Evolutionary conservation across 2,888 invertebrate species (phyloP).

Genomic region (Pyrocoelia pectoralis): DNA sequence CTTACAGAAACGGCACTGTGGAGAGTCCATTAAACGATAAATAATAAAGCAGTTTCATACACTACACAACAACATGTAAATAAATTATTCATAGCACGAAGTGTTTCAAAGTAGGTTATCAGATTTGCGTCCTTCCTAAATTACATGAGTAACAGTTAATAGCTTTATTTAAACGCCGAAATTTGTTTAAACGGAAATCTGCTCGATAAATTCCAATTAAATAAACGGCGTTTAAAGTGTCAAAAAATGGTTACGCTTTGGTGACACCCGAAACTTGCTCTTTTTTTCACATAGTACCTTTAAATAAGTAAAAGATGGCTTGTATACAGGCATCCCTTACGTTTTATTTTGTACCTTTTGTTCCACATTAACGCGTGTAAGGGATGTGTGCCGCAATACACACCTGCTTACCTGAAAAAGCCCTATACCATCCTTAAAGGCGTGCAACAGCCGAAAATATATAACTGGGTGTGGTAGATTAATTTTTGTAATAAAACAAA

Average conservation of each 20-base stretch:
- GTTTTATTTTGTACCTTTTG: slow-evolving; percentile 1
- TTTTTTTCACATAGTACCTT: background rate
- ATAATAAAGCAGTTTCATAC: slow-evolving; percentile 33
- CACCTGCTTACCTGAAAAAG: slow-evolving; percentile 11
- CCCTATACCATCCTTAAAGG: background rate
- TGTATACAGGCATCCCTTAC: background rate
- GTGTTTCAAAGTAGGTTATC: slow-evolving; percentile 36
- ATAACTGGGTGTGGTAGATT: slow-evolving; percentile 9
- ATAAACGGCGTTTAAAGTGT: background rate
- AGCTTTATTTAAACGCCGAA: background rate
- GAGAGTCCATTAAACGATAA: slow-evolving; percentile 31
- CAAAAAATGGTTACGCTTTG: slow-evolving; percentile 8
- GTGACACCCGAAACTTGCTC: slow-evolving; percentile 4
- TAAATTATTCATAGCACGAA: slow-evolving; percentile 35
- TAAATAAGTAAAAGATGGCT: slow-evolving; percentile 7
- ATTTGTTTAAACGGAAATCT: background rate
- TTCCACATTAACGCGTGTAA: slow-evolving; percentile 12
- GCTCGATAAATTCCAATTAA: background rate
- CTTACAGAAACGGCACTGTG: slow-evolving; percentile 21
- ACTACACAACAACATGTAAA: slow-evolving; percentile 29
- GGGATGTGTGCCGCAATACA: slow-evolving; percentile 6
- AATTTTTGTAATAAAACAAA: slow-evolving; percentile 12
- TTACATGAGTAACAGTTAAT: slow-evolving; percentile 15
- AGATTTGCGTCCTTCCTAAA: slow-evolving; percentile 32
- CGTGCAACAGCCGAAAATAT: slow-evolving; percentile 8